Evolutionary conservation across 2,888 invertebrate genomes (phyloP).

Genomic region (Pterobdella sp.): DNA sequence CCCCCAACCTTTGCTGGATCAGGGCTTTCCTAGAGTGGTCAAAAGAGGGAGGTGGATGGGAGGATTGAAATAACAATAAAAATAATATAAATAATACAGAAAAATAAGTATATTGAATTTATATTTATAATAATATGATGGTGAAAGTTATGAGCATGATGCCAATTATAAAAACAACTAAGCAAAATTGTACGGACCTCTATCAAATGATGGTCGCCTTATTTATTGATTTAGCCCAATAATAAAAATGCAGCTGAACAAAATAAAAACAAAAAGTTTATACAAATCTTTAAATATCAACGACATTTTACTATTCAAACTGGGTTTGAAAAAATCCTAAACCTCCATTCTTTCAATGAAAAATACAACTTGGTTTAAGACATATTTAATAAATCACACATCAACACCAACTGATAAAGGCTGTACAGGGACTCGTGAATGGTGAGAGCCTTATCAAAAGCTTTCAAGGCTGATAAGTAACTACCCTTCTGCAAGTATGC

Average conservation of each 20-base stretch:
- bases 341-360: not conserved
- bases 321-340: not conserved
- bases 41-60: too few relatives aligned
- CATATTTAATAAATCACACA: not conserved
- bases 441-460: constrained; percentile 68
- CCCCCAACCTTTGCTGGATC: constrained; percentile 58
- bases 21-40: constrained; percentile 45
- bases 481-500: constrained; percentile 80
- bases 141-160: too few relatives aligned
- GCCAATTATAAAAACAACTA: too few relatives aligned
- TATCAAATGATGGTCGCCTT: too few relatives aligned
- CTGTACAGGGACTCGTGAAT: constrained; percentile 44
- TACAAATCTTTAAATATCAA: not conserved
- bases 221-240: too few relatives aligned
- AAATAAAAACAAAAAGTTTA: not conserved
- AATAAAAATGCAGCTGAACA: not conserved
- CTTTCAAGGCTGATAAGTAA: constrained; percentile 77
- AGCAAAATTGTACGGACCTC: too few relatives aligned
- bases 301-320: too few relatives aligned
- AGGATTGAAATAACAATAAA: not conserved
- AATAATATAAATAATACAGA: not conserved
- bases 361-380: not conserved
- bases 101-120: not conserved
- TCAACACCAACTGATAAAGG: constrained; percentile 44
- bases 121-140: not conserved